Base-by-base conservation (phyloP, 2,797 vertebrate genomes). In the Eurystomus glaucurus region DNA sequence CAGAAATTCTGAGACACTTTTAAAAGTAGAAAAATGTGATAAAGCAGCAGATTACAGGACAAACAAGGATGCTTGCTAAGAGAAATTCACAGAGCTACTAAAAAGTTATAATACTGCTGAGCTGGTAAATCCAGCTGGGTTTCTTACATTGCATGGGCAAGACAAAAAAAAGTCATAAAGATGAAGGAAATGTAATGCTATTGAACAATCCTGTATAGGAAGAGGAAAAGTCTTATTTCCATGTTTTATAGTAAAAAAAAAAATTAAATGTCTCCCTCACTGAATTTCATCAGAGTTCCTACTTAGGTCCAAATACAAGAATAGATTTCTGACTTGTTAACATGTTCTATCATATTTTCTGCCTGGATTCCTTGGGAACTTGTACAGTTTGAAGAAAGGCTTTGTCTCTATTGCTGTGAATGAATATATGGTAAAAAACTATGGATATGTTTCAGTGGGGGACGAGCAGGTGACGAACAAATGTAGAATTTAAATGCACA, bases 371-470 rank as follows among this genome's bases (percentile, higher is more conserved):
- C 26, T 29, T 46, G 14, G 25, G 17, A 90, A 66, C 1, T 54
- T 54, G 10, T 62, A 20, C 18, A 71, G 2, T 19, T 90, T 66
- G n/a, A 90, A 82, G 48, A 28, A 29, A 20, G 22, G 2, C 9
- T 76, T 75, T 83, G 41, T 18, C 11, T 94, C 18, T 50, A 25
- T 41, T 80, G 6, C 6, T 3, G 25, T 23, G 26, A 75, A 62
- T 2, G 0, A 41, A 64, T 68, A 45, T 25, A 39, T 51, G 18
- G 2, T 84, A 37, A 77, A 62, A 62, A 39, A 7, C 19, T 52
- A 0, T 6, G 4, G 11, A 1, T 48, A 11, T 33, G 7, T 43
- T 78, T 88, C 57, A 58, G 15, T 33, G 50, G 0, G 1, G 7
- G 19, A 82, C 41, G 4, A 54, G 3, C 3, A 31, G 21, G 4